Conservation (phyloP, 2,113 vertebrate species). For the Neofelis nebulosa region DNA sequence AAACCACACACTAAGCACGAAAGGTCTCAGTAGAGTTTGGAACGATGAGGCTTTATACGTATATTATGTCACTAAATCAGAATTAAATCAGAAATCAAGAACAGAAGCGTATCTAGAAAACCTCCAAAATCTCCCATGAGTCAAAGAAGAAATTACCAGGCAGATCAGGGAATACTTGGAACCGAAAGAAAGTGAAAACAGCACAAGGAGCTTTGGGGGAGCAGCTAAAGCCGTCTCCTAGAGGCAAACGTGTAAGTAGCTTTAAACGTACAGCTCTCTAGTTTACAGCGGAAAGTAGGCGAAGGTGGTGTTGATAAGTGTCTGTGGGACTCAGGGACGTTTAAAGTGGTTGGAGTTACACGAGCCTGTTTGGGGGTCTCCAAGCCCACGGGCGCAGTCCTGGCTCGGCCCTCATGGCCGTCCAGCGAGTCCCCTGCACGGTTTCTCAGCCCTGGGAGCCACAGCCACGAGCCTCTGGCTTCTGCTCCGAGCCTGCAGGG, state of each 20-base stretch:
- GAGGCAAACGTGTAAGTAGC: not conserved
- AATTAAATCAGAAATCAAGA: not conserved
- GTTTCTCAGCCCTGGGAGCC: not conserved
- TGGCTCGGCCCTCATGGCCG: not conserved
- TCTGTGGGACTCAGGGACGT: no score
- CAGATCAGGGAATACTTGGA: not conserved
- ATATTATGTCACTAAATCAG: not conserved
- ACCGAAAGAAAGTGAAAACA: not conserved
- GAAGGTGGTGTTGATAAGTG: not conserved
- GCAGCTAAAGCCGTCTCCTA: not conserved
- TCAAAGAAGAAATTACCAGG: not conserved
- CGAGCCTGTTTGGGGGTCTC: no score
- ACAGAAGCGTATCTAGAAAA: not conserved
- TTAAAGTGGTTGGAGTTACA: no score
- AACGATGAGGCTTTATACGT: not conserved
- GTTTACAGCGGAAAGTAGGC: not conserved
- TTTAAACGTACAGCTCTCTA: not conserved
- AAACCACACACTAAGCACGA: not conserved
- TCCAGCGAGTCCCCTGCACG: not conserved
- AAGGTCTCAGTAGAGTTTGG: not conserved
- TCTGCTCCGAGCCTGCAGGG: not conserved
- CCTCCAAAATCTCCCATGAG: not conserved
- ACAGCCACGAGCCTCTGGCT: no score
- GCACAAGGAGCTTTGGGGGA: accelerated
- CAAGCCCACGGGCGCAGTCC: not conserved